These are phyloP conservation scores for Xiphophorus birchmanni DNA, from an alignment of 2,797 vertebrate genomes.

Conservation along the genomic window DNA sequence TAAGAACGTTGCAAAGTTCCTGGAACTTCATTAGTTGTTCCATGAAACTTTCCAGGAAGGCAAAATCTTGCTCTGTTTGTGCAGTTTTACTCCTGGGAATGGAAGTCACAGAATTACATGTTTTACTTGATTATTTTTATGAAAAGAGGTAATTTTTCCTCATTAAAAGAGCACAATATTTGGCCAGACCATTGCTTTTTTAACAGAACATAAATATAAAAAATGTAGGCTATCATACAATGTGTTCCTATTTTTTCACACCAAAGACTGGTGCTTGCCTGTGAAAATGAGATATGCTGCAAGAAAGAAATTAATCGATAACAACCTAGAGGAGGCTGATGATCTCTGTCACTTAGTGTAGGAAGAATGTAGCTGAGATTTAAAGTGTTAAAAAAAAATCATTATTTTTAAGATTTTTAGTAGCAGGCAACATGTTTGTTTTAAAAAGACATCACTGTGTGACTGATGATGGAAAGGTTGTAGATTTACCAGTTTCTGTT, in stretches of 20 bases:
- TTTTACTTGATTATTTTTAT: background rate
- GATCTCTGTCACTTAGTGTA: background rate
- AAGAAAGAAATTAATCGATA: background rate
- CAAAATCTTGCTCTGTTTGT: background rate
- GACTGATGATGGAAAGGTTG: background rate
- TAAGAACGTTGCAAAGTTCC: slow-evolving; percentile 17
- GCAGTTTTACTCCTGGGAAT: background rate
- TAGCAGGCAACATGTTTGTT: background rate
- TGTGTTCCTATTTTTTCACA: background rate
- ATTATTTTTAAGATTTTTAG: background rate
- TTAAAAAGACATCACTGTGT: background rate
- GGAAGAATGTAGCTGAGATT: background rate
- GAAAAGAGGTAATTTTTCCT: background rate
- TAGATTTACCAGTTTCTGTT: slow-evolving; percentile 92
- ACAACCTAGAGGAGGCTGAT: background rate
- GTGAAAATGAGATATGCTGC: slow-evolving; percentile 1
- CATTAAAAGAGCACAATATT: background rate
- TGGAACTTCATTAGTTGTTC: background rate
- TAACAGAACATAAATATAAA: background rate
- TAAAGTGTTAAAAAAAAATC: background rate
- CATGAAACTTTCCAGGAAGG: background rate
- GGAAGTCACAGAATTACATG: background rate
- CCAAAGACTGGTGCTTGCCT: background rate
- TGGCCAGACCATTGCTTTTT: background rate
- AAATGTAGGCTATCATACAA: background rate